A percentile compares a stretch with the other conserved stretches of the same genome.
Evolutionary conservation across 2,888 invertebrate species (phyloP).

Genomic region (Prenolepis imparis): DNA sequence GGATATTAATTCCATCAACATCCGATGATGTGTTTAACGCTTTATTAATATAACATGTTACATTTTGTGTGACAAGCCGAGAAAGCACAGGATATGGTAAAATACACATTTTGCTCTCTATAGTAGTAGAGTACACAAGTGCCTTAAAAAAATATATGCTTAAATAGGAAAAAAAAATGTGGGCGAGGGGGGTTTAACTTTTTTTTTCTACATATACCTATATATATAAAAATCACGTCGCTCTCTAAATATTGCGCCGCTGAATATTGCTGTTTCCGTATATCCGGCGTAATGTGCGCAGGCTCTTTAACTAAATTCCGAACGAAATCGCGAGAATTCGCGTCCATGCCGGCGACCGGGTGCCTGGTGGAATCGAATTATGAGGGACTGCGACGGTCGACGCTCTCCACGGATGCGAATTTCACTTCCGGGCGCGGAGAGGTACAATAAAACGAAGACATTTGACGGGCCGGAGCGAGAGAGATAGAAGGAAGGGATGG

Average conservation of each 20-base stretch:
- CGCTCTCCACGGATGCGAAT: constrained; percentile 68
- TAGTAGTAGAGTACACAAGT: background rate
- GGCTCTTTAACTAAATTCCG: constrained; percentile 50
- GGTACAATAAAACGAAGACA: constrained; percentile 74
- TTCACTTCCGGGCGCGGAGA: constrained; percentile 68
- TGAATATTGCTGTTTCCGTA: constrained; percentile 42
- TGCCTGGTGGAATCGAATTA: constrained; percentile 75
- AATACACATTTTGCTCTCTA: constrained; percentile 2
- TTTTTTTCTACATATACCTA: background rate
- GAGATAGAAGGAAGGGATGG: constrained; percentile 4
- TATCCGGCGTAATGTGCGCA: constrained; percentile 42
- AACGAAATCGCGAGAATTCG: constrained; percentile 66
- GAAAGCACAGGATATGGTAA: constrained; percentile 12
- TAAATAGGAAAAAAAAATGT: background rate
- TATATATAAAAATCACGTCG: constrained; percentile 14
- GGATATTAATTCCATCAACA: constrained; percentile 25
- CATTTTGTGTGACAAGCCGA: background rate
- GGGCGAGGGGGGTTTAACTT: background rate
- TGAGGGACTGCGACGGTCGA: constrained; percentile 68
- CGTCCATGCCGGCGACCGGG: constrained; percentile 50
- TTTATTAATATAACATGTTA: constrained; percentile 25
- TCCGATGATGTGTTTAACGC: constrained; percentile 16
- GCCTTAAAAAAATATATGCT: background rate
- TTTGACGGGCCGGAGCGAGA: constrained; percentile 63
- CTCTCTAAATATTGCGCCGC: background rate